Percentiles rank a stretch among this genome's conserved stretches.
Evolutionary conservation across 2,113 vertebrate genomes (phyloP).

Genomic region (Halichoerus grypus): DNA sequence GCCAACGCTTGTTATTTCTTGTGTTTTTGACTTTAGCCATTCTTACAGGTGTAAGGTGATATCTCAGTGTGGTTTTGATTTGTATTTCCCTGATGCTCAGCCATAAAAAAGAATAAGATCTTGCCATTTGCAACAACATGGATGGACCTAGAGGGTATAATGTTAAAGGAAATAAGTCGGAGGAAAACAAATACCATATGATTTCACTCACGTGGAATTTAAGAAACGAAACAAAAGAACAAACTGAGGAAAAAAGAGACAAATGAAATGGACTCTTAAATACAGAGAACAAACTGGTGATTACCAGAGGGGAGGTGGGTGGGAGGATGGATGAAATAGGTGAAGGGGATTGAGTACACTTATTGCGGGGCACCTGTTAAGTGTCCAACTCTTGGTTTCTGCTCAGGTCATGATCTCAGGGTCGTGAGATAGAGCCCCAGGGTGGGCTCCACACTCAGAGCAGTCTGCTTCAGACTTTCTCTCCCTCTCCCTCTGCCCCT

Average conservation of each 20-base stretch:
- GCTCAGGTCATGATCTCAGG: neutral
- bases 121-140: neutral
- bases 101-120: neutral
- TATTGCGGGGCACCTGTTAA: neutral
- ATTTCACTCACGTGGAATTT: neutral
- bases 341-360: neutral
- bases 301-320: neutral
- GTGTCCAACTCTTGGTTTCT: neutral
- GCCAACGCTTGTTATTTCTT: neutral
- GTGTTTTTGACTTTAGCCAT: neutral
- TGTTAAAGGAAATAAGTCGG: neutral
- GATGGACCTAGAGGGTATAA: neutral
- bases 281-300: neutral
- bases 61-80: neutral
- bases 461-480: neutral
- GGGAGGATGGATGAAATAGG: neutral
- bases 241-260: neutral
- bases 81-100: neutral
- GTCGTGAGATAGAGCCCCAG: neutral
- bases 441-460: neutral
- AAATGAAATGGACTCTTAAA: neutral
- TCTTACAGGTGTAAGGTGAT: neutral
- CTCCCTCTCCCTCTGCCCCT: neutral
- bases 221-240: neutral
- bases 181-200: neutral